Base-by-base conservation (phyloP, 1,140 invertebrate genomes). In the Asbolus verrucosus region DNA sequence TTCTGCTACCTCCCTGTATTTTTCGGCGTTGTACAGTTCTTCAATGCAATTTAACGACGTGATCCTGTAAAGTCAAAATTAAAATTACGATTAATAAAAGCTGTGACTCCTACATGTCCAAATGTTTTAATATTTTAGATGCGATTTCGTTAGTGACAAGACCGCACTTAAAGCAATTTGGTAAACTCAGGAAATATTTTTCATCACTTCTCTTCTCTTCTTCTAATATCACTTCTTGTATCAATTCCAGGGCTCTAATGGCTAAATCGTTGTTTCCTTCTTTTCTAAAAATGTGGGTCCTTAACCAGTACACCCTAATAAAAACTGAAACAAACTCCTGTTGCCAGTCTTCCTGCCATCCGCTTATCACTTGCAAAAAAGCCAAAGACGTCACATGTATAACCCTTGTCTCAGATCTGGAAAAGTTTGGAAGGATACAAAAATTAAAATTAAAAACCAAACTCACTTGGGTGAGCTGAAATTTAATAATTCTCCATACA, bases 1-100 rank as follows among this genome's bases (percentile, higher is more conserved):
- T 1, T 81, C 78, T 5, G 88, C 81, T 0, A 92, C 83, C 75
- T 91, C 87, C n/a, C 85, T 79, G 77, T 89, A 92, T 63, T 85
- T 84, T 68, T 88, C 84, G 5, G 84, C 80, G 2, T 88, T 84
- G 76, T 88, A 89, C 0, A 91, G 78, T 63, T 85, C 83, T 75
- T 88, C 82, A 3, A 88, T 82, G 69, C 84, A 81, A 4, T 82
- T 80, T 2, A 88, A 76, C 54, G 85, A 85, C 66, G 85, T 83
- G n/a, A 86, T 83, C 69, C 85, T 84, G 33, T n/a, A 75, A 78
- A n/a, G n/a, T n/a, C n/a, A 30, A 75, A 66, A 39, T 41, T 2
- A 18, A 18, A 63, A 24, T 36, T 27, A 0, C 19, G 8, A 27
- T 60, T 30, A 31, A 24, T 11, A 30, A 30, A 31, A 60, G n/a